Conservation (phyloP, 1,140 invertebrate species). For the Temnothorax longispinosus region DNA sequence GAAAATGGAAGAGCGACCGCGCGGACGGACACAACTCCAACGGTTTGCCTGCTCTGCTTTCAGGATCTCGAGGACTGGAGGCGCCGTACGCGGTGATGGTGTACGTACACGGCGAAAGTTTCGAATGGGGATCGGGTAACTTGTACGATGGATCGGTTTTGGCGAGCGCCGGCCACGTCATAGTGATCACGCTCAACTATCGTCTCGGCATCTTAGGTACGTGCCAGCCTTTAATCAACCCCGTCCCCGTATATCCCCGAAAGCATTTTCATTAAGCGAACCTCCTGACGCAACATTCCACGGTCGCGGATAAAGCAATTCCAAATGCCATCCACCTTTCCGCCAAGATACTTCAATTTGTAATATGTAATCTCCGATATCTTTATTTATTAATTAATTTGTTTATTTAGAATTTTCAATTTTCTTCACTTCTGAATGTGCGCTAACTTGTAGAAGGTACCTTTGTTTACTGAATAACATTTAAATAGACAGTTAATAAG, state of each 20-base stretch:
- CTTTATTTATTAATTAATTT: neutral
- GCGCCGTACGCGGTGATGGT: conserved; percentile 93
- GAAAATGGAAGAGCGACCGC: conserved; percentile 38
- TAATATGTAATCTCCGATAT: neutral
- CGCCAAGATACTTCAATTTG: neutral
- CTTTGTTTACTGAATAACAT: neutral
- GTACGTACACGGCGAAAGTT: conserved; percentile 94
- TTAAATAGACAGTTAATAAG: neutral
- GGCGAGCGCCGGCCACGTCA: conserved; percentile 94
- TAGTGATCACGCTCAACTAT: conserved; percentile 96
- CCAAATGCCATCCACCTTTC: neutral
- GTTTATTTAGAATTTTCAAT: neutral
- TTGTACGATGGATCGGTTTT: conserved; percentile 95
- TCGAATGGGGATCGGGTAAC: conserved; percentile 94
- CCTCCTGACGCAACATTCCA: conserved; percentile 5
- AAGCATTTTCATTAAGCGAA: conserved; percentile 52
- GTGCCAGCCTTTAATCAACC: conserved; percentile 66
- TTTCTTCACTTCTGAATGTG: neutral
- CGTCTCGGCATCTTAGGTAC: conserved; percentile 94
- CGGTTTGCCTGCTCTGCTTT: neutral
- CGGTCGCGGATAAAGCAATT: neutral
- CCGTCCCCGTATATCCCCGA: neutral
- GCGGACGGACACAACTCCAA: neutral
- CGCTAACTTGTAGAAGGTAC: neutral
- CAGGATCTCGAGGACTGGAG: conserved; percentile 91